Base-by-base conservation (phyloP, 2,888 invertebrate species). In the Pimpla rufipes region DNA sequence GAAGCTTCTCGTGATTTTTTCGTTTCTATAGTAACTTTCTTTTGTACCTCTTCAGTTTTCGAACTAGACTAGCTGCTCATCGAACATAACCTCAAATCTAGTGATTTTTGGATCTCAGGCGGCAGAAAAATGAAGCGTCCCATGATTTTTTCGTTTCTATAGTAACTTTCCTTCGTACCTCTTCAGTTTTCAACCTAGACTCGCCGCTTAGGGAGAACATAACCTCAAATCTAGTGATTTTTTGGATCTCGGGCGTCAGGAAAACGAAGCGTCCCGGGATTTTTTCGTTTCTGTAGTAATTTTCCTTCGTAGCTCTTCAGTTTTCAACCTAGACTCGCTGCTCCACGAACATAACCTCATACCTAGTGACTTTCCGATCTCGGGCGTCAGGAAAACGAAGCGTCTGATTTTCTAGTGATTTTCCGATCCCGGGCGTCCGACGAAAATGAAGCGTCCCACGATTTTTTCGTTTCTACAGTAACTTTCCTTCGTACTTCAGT, bases 21-120 rank as follows among this genome's bases (percentile, higher is more conserved):
- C 29, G 16, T 6, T 5, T 52, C 55, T 55, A n/a, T n/a, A 23
- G 70, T 70, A 42, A 70, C 55, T 70, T 70, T 70, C 47, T n/a
- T 37, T 16, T 55, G 21, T 40, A 10, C 7, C n/a, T n/a, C n/a
- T 16, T 18, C 16, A 21, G 6, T n/a, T 55, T 55, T 40, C 40
- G n/a, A n/a, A n/a, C n/a, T n/a, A n/a, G n/a, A n/a, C n/a, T n/a
- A n/a, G n/a, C n/a, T n/a, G n/a, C n/a, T n/a, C n/a, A n/a, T n/a
- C n/a, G n/a, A n/a, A n/a, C n/a, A n/a, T n/a, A n/a, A n/a, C n/a
- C n/a, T n/a, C n/a, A n/a, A n/a, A n/a, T n/a, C n/a, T n/a, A 47
- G 47, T 10, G 13, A 45, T 45, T 13, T 13, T 45, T 11, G 13
- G 13, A 45, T 45, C 10, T 3, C 3, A 11, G 45, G 3, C 10